A percentile compares a stretch with the other conserved stretches of the same genome.
These are phyloP conservation scores for Corbicula japonica DNA, from an alignment of 2,888 invertebrate genomes.

Conservation along the genomic window DNA sequence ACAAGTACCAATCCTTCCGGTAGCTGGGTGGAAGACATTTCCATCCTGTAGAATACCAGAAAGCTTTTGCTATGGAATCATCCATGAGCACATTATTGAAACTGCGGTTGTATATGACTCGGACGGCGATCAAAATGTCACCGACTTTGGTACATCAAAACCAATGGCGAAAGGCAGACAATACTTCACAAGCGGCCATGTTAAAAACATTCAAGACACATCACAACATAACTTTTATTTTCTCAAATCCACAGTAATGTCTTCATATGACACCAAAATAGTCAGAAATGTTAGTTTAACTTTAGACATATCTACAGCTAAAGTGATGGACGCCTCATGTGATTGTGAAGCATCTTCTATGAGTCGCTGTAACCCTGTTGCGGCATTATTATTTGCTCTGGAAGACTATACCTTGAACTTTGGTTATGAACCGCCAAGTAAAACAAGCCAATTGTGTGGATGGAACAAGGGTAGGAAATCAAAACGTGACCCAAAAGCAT, in stretches of 20 bases:
- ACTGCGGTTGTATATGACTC: slow-evolving; percentile 4
- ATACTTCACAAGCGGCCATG: slow-evolving; percentile 27
- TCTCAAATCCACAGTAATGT: slow-evolving; percentile 20
- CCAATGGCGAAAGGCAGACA: slow-evolving; percentile 22
- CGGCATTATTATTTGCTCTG: slow-evolving; percentile 16
- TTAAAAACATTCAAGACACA: slow-evolving; percentile 12
- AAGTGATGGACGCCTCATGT: slow-evolving; percentile 21
- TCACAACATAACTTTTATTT: slow-evolving; percentile 23
- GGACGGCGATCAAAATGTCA: background rate
- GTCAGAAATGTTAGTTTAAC: slow-evolving; percentile 5
- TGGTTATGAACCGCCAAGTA: too few species aligned
- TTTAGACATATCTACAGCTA: background rate
- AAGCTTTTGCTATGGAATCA: slow-evolving; percentile 23
- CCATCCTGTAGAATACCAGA: slow-evolving; percentile 11
- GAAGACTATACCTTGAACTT: background rate
- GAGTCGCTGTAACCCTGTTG: slow-evolving; percentile 35
- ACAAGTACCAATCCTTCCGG: background rate
- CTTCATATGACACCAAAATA: slow-evolving; percentile 5
- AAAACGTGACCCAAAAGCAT: background rate
- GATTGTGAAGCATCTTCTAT: slow-evolving; percentile 35
- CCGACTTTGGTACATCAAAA: background rate
- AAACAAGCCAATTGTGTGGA: slow-evolving; percentile 11
- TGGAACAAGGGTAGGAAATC: slow-evolving; percentile 7
- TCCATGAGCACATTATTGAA: slow-evolving; percentile 21
- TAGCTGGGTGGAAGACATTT: slow-evolving; percentile 9